Evolutionary conservation across 2,113 vertebrate genomes (phyloP).

Genomic region (Otis tarda): DNA sequence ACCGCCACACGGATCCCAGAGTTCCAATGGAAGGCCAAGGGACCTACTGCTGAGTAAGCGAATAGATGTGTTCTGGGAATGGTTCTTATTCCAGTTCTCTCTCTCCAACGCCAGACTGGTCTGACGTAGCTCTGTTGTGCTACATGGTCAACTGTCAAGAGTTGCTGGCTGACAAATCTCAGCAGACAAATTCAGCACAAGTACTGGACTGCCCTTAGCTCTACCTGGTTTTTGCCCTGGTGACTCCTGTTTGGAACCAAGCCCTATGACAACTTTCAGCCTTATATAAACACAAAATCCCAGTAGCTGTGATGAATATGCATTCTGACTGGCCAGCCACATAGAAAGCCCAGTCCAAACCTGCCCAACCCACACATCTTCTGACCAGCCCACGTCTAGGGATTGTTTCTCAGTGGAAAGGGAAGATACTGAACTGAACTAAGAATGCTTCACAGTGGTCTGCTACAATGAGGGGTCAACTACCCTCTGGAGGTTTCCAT

Average conservation of each 20-base stretch:
- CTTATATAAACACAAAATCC: neutral
- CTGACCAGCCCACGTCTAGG: neutral
- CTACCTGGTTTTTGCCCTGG: neutral
- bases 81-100: neutral
- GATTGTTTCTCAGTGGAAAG: neutral
- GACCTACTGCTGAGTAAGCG: neutral
- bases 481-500: neutral
- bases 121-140: neutral
- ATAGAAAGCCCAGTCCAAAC: neutral
- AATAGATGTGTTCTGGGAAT: neutral
- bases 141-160: neutral
- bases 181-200: neutral
- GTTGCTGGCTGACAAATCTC: neutral
- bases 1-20: neutral
- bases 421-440: neutral
- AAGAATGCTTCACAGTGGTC: neutral
- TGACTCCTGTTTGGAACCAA: neutral
- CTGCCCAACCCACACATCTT: neutral
- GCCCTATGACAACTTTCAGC: neutral
- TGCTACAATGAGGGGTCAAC: neutral
- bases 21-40: neutral
- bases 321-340: neutral
- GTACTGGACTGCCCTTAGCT: neutral
- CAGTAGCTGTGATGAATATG: fast-evolving
- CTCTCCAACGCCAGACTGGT: fast-evolving